Conservation (phyloP, 1,140 invertebrate species). For the Hycleus cichorii region DNA sequence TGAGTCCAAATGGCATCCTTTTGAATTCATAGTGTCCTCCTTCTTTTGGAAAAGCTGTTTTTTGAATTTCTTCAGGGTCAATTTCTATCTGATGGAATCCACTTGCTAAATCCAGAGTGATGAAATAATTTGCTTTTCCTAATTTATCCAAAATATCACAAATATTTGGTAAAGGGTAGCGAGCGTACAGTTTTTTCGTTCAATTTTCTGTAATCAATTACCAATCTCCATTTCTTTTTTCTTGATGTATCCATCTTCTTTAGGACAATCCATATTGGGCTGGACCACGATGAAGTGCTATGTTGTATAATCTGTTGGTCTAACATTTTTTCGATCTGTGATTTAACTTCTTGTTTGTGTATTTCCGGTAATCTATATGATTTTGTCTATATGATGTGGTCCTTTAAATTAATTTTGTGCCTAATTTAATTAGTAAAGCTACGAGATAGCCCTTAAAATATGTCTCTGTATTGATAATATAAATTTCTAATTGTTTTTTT, state of each 20-base stretch:
- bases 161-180: conserved; percentile 48
- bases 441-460: conserved; percentile 13
- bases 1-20: background rate
- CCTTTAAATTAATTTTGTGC: conserved; percentile 14
- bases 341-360: conserved; percentile 20
- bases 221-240: conserved; percentile 35
- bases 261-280: conserved; percentile 22
- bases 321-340: conserved; percentile 24
- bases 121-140: no score
- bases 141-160: conserved; percentile 25
- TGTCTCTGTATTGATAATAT: conserved; percentile 16
- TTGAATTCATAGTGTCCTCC: background rate
- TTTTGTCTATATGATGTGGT: conserved; percentile 11
- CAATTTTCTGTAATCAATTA: conserved; percentile 37
- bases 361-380: conserved; percentile 19
- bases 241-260: conserved; percentile 33
- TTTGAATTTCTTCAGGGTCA: background rate
- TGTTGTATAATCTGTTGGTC: conserved; percentile 19
- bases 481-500: conserved; percentile 15
- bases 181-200: conserved; percentile 37
- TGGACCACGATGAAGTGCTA: conserved; percentile 16
- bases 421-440: conserved; percentile 19
- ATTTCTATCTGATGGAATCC: background rate
- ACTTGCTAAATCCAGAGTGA: no score
- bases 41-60: background rate